Percentiles rank a stretch among this genome's conserved stretches.
Conservation (phyloP, 2,888 invertebrate species). For the Sclerodermus sp. region DNA sequence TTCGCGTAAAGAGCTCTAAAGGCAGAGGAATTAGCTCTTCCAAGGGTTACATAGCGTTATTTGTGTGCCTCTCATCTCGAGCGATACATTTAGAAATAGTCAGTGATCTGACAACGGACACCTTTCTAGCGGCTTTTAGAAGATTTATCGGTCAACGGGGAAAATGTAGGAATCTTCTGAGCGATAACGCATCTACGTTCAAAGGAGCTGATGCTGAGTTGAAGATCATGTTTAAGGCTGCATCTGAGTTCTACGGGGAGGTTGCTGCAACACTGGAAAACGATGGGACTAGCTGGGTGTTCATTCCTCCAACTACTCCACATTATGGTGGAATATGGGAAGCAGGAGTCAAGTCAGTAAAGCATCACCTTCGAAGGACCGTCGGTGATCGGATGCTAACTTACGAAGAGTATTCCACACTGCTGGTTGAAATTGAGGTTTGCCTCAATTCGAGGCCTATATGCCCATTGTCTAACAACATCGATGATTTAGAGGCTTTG, state of each 20-base stretch:
- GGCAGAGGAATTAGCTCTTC: too few relatives aligned
- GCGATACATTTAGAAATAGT: too few relatives aligned
- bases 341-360: too few relatives aligned
- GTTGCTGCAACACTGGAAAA: background rate
- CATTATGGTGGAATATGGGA: constrained; percentile 15
- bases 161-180: background rate
- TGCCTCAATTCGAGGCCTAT: constrained; percentile 25
- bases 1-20: too few relatives aligned
- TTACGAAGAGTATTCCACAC: constrained; percentile 30
- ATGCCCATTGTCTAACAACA: constrained; percentile 19
- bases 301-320: constrained; percentile 4
- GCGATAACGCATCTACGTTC: background rate
- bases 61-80: too few relatives aligned
- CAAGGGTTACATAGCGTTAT: too few relatives aligned
- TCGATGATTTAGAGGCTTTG: constrained; percentile 17
- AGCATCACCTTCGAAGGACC: constrained; percentile 33
- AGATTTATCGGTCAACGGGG: background rate
- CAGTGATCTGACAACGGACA: too few relatives aligned
- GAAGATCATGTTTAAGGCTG: background rate
- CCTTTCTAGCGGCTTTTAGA: background rate
- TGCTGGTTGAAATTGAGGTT: constrained; percentile 22
- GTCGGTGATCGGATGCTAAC: constrained; percentile 25
- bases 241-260: background rate
- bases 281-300: background rate
- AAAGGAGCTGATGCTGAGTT: background rate